A percentile compares a stretch with the other conserved stretches of the same genome.
Evolutionary conservation across 1,140 invertebrate species (phyloP).

Genomic region (Aphelenchoides fujianensis): DNA sequence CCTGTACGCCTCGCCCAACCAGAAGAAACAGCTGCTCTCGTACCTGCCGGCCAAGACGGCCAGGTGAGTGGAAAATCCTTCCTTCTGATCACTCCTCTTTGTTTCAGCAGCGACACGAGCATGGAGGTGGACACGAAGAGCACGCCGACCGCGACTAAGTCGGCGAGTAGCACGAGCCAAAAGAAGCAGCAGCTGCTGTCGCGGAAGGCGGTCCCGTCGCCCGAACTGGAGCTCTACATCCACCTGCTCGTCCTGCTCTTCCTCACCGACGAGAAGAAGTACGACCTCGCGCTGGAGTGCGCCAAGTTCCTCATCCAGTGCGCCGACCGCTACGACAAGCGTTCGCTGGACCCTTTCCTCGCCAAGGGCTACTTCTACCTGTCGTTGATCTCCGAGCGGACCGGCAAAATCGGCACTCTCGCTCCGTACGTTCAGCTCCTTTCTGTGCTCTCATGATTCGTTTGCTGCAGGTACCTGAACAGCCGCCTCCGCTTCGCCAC

Average conservation of each 20-base stretch:
- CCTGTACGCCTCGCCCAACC: constrained; percentile 16
- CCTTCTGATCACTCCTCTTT: background rate
- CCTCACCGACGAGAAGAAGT: constrained; percentile 74
- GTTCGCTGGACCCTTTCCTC: constrained; percentile 86
- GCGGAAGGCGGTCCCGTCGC: constrained; percentile 67
- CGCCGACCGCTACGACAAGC: constrained; percentile 79
- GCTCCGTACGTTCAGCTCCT: constrained; percentile 69
- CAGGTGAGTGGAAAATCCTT: background rate
- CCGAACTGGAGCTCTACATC: constrained; percentile 94
- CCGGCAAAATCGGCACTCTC: constrained; percentile 80
- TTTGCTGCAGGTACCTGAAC: constrained; percentile 72
- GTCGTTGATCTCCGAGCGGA: constrained; percentile 84
- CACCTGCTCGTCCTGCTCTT: constrained; percentile 84
- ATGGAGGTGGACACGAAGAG: constrained; percentile 35
- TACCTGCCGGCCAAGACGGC: constrained; percentile 19
- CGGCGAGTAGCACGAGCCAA: constrained; percentile 8
- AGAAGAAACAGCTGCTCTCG: constrained; percentile 29
- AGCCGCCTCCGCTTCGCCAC: constrained; percentile 86
- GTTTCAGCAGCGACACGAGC: constrained; percentile 27
- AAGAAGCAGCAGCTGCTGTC: constrained; percentile 10
- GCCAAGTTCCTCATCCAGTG: constrained; percentile 80
- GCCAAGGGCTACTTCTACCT: constrained; percentile 97
- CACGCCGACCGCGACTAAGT: constrained; percentile 3
- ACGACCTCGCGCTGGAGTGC: constrained; percentile 48
- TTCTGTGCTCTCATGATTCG: no score